Percentiles rank a stretch among this genome's conserved stretches.
Evolutionary conservation across 2,797 vertebrate genomes (phyloP).

Genomic region (Spinus olivaceus): DNA sequence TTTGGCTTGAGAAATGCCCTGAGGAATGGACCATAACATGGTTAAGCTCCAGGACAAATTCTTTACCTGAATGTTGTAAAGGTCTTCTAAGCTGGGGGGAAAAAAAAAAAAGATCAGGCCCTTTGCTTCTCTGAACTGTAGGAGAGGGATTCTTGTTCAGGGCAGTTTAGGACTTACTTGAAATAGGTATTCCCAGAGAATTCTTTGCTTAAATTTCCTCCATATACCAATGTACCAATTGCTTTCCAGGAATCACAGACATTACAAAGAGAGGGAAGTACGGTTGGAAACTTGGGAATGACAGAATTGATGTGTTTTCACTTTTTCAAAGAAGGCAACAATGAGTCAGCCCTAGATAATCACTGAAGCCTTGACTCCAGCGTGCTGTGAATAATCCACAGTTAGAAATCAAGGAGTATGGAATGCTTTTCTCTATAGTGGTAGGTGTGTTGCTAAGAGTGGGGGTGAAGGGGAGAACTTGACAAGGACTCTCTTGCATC

Average conservation of each 20-base stretch:
- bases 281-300: not conserved
- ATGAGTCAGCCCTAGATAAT: conserved; percentile 5
- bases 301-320: not conserved
- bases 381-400: not conserved
- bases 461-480: not conserved
- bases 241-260: not conserved
- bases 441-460: not conserved
- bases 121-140: not conserved
- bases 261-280: not conserved
- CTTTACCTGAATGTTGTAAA: not conserved
- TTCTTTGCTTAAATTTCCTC: not conserved
- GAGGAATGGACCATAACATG: not conserved
- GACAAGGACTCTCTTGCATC: conserved; percentile 27
- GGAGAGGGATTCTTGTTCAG: not conserved
- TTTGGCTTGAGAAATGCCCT: not conserved
- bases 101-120: not conserved
- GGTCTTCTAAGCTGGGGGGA: not conserved
- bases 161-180: not conserved
- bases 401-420: not conserved
- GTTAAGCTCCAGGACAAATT: not conserved
- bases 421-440: not conserved
- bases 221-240: not conserved
- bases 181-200: not conserved
- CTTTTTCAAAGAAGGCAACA: not conserved
- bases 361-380: conserved; percentile 10